Conservation (phyloP, 2,888 invertebrate genomes). For the Mythimna ferrago region DNA sequence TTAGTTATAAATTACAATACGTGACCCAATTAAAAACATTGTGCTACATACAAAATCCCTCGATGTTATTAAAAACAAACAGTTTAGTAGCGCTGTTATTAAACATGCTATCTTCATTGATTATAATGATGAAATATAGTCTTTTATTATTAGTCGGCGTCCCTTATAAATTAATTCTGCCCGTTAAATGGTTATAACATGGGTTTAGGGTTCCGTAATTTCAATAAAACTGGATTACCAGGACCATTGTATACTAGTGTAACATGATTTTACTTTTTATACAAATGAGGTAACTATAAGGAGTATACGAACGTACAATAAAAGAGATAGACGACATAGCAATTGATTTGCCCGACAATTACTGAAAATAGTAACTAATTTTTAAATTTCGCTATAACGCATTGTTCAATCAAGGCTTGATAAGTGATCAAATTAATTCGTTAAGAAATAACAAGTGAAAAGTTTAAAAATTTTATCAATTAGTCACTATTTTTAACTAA, state of each 20-base stretch:
- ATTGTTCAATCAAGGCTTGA: too few species aligned
- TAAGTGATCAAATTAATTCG: too few species aligned
- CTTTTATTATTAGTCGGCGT: constrained; percentile 69
- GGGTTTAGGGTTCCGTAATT: constrained; percentile 57
- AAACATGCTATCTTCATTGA: constrained; percentile 61
- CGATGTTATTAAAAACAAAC: constrained; percentile 46
- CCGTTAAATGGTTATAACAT: constrained; percentile 66
- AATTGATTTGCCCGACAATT: too few species aligned
- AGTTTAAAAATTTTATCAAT: too few species aligned
- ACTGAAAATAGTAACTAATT: too few species aligned
- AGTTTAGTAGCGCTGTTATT: constrained; percentile 28
- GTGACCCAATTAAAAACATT: constrained; percentile 5
- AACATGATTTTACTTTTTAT: not conserved
- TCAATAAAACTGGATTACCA: not conserved
- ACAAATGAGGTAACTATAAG: not conserved
- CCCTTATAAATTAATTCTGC: constrained; percentile 79
- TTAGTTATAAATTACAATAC: not conserved
- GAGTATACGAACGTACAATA: too few species aligned
- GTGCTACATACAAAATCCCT: constrained; percentile 43
- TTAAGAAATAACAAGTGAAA: too few species aligned
- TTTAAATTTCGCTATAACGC: too few species aligned
- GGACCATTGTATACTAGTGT: too few species aligned
- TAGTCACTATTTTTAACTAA: too few species aligned
- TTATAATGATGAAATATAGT: constrained; percentile 73
- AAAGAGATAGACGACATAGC: too few species aligned